Evolutionary conservation across 2,797 vertebrate species (phyloP).

Genomic region (Gastrophryne carolinensis): DNA sequence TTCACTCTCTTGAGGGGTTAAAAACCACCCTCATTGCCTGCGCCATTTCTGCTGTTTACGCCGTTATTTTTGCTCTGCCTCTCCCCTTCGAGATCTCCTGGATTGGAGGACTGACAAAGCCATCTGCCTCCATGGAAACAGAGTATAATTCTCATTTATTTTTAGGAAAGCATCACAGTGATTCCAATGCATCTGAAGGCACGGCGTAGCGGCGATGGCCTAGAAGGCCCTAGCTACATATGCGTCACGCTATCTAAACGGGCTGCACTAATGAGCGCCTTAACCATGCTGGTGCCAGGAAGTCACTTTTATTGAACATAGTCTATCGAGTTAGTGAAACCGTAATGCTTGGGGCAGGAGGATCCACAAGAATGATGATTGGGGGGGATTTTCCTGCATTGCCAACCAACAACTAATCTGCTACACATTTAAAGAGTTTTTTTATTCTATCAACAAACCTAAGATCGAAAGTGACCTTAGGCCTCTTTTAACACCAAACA

Average conservation of each 20-base stretch:
- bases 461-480: no score
- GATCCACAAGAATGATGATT: no score
- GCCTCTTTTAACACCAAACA: no score
- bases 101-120: conserved; percentile 48
- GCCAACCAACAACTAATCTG: no score
- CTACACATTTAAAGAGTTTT: no score
- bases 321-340: no score
- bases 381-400: no score
- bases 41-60: conserved; percentile 13
- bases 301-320: no score
- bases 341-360: no score
- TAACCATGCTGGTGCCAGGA: conserved; percentile 27
- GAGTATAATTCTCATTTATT: conserved; percentile 63
- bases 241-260: conserved; percentile 39
- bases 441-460: no score
- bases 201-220: conserved; percentile 32
- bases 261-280: conserved; percentile 36
- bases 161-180: conserved; percentile 58
- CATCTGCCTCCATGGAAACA: conserved; percentile 57
- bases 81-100: conserved; percentile 15
- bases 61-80: conserved; percentile 9
- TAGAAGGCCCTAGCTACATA: conserved; percentile 46
- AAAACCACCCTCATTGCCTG: not conserved
- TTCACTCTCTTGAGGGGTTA: not conserved
- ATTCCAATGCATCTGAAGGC: conserved; percentile 48